These are phyloP conservation scores for Lasiurus borealis DNA, from an alignment of 2,113 vertebrate genomes.

Conservation along the genomic window DNA sequence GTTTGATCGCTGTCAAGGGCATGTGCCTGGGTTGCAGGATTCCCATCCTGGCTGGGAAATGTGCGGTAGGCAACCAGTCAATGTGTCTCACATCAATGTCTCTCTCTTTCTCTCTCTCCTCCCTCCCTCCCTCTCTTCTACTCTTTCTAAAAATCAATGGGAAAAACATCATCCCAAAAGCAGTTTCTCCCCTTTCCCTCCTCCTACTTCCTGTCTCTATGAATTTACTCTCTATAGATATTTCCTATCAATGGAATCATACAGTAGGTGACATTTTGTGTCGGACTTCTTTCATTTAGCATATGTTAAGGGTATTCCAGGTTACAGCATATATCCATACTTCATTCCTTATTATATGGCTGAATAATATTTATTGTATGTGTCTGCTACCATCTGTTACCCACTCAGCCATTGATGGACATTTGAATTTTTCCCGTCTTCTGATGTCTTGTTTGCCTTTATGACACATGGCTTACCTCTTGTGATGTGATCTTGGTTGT, in stretches of 20 bases:
- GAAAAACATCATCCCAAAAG: background rate
- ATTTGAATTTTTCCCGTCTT: background rate
- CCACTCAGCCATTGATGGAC: background rate
- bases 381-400: background rate
- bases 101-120: too few relatives aligned
- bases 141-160: too few relatives aligned
- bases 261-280: background rate
- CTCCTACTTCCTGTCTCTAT: background rate
- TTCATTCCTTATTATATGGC: slow-evolving; percentile 37
- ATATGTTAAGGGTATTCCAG: background rate
- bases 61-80: too few relatives aligned
- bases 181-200: too few relatives aligned
- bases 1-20: too few relatives aligned
- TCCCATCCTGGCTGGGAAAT: too few relatives aligned
- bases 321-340: background rate
- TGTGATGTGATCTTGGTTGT: background rate
- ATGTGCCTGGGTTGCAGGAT: too few relatives aligned
- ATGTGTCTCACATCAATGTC: background rate
- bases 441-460: background rate
- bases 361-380: background rate
- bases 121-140: too few relatives aligned
- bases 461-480: background rate
- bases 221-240: background rate
- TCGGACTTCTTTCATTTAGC: background rate
- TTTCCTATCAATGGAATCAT: background rate